Conservation (phyloP, 2,888 invertebrate species). For the Marasmarcha lunaedactyla region DNA sequence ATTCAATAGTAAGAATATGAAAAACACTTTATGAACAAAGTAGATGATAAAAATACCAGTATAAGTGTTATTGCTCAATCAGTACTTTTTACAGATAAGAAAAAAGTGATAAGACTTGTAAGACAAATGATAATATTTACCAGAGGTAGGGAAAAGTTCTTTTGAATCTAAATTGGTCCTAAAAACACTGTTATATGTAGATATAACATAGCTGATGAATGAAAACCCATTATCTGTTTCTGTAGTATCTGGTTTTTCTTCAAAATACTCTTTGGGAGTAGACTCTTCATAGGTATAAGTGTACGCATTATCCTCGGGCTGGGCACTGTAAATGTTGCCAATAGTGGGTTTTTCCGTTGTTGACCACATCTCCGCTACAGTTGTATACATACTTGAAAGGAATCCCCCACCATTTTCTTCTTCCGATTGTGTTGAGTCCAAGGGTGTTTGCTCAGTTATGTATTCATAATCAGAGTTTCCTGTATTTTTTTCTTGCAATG, state of each 20-base stretch:
- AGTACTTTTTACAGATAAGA: too few relatives aligned
- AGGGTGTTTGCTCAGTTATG: background rate
- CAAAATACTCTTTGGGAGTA: too few relatives aligned
- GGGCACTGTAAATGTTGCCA: conserved; percentile 25
- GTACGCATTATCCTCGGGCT: conserved; percentile 19
- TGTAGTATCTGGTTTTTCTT: too few relatives aligned
- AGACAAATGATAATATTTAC: too few relatives aligned
- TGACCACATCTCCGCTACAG: conserved; percentile 43
- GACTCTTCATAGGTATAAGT: conserved; percentile 18
- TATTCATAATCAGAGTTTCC: conserved; percentile 5
- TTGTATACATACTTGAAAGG: conserved; percentile 40
- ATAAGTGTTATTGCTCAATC: too few relatives aligned
- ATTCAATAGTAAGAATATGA: too few relatives aligned
- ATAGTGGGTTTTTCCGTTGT: conserved; percentile 32
- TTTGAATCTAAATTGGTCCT: conserved; percentile 43
- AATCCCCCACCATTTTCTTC: conserved; percentile 27
- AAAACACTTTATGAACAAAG: too few relatives aligned
- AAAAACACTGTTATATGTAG: conserved; percentile 38
- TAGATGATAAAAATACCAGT: too few relatives aligned
- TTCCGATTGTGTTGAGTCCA: background rate
- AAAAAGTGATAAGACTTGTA: too few relatives aligned
- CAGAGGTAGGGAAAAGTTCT: conserved; percentile 44
- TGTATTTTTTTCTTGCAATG: conserved; percentile 6
- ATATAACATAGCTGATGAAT: conserved; percentile 37
- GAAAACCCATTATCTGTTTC: conserved; percentile 37